Base-by-base conservation (phyloP, 2,888 invertebrate species). In the Cetonia aurata region DNA sequence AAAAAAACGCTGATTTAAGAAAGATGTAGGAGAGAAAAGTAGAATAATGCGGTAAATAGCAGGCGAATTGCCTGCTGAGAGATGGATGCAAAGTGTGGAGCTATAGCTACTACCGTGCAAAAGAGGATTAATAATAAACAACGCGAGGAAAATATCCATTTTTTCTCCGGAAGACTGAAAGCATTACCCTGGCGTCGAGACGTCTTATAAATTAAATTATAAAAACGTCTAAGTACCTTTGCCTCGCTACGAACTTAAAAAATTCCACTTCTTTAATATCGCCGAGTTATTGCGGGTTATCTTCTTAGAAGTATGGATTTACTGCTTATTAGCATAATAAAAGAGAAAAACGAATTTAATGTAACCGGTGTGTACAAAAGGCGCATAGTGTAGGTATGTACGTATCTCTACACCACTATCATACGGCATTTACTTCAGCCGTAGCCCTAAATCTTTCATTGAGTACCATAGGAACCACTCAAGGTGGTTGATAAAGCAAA, bases 131-230 rank as follows among this genome's bases (percentile, higher is more conserved):
- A 60, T n/a, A 25, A 48, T 13, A 48, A 60, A 13, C 31, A 60
- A 48, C 31, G 48, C 25, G 15, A 17, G n/a, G 6, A 48, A 46
- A 60, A 46, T 60, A 60, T 46, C 46, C 46, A 48, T 60, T 60
- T 33, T 25, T 60, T 12, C 13, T 42, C 44, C 10, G 6, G 25
- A 1, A 19, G 13, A 46, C 19, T 13, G 25, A 60, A 46, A 60
- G 46, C 60, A 60, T 60, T 56, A 37, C 37, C 1, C 25, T 0
- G 33, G 46, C 60, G 33, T 15, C 10, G 56, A 17, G 10, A 60
- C 33, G 44, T 60, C 59, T 44, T 59, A 44, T 59, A 59, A 60
- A 60, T 60, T 48, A 31, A 60, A 60, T 60, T 60, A 60, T 48
- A 48, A 46, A 46, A 48, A 60, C 46, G 33, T 31, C 6, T 0